These are phyloP conservation scores for Leucopternis melanops DNA, from an alignment of 2,113 vertebrate species.

Conservation along the genomic window DNA sequence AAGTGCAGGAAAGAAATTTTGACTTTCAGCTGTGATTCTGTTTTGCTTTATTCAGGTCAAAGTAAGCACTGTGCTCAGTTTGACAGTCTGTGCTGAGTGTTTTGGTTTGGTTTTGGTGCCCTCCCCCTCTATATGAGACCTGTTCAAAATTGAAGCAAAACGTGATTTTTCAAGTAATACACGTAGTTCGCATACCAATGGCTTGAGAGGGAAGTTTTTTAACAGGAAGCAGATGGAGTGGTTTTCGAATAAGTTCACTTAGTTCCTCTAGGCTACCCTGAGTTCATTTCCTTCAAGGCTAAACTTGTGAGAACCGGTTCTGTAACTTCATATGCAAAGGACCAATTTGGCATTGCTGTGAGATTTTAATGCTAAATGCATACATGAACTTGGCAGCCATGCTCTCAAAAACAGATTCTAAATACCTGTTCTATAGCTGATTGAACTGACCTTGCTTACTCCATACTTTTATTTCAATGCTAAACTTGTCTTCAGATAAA, in stretches of 20 bases:
- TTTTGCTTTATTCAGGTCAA: neutral
- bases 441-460: neutral
- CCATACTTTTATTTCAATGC: neutral
- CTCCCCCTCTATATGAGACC: neutral
- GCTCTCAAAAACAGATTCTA: neutral
- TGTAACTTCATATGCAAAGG: neutral
- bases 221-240: neutral
- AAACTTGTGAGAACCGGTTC: neutral
- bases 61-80: neutral
- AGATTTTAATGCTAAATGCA: neutral
- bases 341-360: neutral
- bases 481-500: neutral
- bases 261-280: neutral
- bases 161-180: neutral
- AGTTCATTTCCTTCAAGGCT: neutral
- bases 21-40: neutral
- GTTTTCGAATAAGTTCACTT: neutral
- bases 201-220: neutral
- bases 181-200: accelerated
- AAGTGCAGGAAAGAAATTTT: neutral
- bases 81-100: neutral
- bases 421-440: neutral
- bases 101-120: neutral
- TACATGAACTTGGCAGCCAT: neutral
- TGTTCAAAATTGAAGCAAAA: neutral